Evolutionary conservation across 2,797 vertebrate species (phyloP), one percentile per base, ranked within the genome.

Genomic region (Lacerta agilis): DNA sequence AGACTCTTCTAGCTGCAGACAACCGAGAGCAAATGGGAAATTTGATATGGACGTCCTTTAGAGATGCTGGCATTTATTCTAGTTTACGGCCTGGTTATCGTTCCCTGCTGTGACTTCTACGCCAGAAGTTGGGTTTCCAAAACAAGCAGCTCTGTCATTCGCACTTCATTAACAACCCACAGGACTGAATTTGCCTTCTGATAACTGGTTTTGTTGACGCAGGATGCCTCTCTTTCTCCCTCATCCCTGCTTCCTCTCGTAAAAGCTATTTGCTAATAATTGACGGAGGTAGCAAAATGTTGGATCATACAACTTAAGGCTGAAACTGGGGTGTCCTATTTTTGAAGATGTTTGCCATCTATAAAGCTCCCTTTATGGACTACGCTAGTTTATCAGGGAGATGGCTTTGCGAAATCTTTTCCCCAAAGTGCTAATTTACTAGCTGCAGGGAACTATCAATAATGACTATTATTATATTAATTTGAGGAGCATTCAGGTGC

Each of bases 71-170:
- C 92, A 67, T 87, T 85, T 71, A 11, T 73, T 75, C 33, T 41
- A 84, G 82, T 92, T 90, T 92, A 86, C 79, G 86, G 41, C 45
- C 78, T 90, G 78, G 5, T 89, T 93, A 77, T 92, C 89, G 88
- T 88, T 92, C 75, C 49, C 41, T 83, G 20, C 33, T 90, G 72
- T 90, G 69, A 89, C 36, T 87, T 94, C 75, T 93, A 92, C 4
- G 2, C 49, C 66, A 69, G 38, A n/a, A 93, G 90, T 79, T 75
- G 6, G 3, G 23, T 10, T 80, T 77, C 27, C 41, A 87, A 80
- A 87, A 81, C 67, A 43, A 81, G 55, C 3, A 38, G 81, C 91
- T 87, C 84, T 78, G 64, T 73, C 83, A n/a, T 29, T n/a, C 33
- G 27, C 90, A 45, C 67, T 90, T 88, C 83, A 82, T 61, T 80